Base-by-base conservation (phyloP, 2,888 invertebrate species). In the Idaea straminata region DNA sequence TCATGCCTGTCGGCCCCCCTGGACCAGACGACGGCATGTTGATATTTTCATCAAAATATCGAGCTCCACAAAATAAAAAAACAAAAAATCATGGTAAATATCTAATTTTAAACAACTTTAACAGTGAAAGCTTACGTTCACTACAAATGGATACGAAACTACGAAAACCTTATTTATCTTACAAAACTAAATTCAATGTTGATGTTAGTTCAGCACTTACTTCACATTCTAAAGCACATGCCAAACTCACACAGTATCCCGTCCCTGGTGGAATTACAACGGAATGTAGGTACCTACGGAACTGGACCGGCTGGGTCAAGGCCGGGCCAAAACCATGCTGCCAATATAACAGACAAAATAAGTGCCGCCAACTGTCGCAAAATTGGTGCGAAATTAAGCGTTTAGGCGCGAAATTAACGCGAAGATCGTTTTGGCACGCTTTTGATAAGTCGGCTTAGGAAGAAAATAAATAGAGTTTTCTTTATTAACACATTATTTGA, bases 301-400 rank as follows among this genome's bases (percentile, higher is more conserved):
- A 47, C 47, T 47, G 47, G 47, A 47, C 47, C 47, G 13, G 47
- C 47, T 47, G 13, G 47, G 47, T 47, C 47, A 47, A 47, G 47
- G 47, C 47, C 47, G 47, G 47, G 47, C 47, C 47, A 47, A 7
- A 47, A 13, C 47, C 47, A 47, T 5, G 47, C 47, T 47, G 47
- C 47, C 47, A 47, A 47, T 47, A 47, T 47, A 47, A 47, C 47
- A 47, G 47, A 47, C 47, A 47, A 47, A 47, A 47, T 47, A 47
- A 47, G 13, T 47, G 47, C 47, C 47, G 47, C 47, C 13, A 47
- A 13, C 47, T 47, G 47, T 47, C 47, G 47, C 47, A 47, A 10
- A 47, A 47, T 7, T 10, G 47, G 7, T 0, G 10, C 10, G 47
- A 47, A 10, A 47, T 47, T 47, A 47, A 7, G 13, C 47, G 47